Conservation (phyloP, 2,797 vertebrate species). For the Brachyrhaphis roseni region DNA sequence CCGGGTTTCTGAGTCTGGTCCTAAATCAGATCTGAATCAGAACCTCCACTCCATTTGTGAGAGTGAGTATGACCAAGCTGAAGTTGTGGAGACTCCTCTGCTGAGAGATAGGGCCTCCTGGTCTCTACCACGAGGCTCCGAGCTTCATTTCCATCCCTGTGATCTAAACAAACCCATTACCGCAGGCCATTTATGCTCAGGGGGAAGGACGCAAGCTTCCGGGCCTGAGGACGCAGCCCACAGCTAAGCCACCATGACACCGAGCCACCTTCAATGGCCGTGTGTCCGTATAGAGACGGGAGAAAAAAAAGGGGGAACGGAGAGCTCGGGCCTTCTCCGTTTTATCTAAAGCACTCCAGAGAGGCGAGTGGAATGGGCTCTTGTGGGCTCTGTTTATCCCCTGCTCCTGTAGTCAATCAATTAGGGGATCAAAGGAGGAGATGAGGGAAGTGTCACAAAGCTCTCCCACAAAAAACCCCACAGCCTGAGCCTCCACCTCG, state of each 20-base stretch:
- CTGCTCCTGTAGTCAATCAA: constrained; percentile 86
- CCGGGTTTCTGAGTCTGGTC: constrained; percentile 33
- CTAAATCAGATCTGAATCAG: constrained; percentile 80
- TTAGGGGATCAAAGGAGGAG: constrained; percentile 84
- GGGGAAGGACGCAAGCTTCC: constrained; percentile 64
- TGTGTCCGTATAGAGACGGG: constrained; percentile 61
- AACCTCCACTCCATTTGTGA: constrained; percentile 59
- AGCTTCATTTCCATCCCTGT: constrained; percentile 85
- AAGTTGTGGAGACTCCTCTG: constrained; percentile 58
- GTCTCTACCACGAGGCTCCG: constrained; percentile 73
- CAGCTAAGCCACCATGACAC: constrained; percentile 81
- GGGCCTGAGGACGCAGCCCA: constrained; percentile 71
- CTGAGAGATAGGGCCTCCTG: constrained; percentile 75
- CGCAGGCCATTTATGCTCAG: constrained; percentile 63
- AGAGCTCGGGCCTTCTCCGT: constrained; percentile 65
- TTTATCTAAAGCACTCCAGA: constrained; percentile 83
- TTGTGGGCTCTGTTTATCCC: constrained; percentile 82
- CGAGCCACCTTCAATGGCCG: constrained; percentile 76
- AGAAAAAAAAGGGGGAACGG: constrained; percentile 39
- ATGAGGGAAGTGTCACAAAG: constrained; percentile 78
- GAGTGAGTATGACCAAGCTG: constrained; percentile 63
- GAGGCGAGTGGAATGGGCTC: constrained; percentile 81
- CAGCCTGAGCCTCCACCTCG: constrained; percentile 68
- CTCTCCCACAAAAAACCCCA: constrained; percentile 66
- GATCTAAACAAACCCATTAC: constrained; percentile 88